Base-by-base conservation (phyloP, 2,113 vertebrate genomes). In the Hymenochirus boettgeri region DNA sequence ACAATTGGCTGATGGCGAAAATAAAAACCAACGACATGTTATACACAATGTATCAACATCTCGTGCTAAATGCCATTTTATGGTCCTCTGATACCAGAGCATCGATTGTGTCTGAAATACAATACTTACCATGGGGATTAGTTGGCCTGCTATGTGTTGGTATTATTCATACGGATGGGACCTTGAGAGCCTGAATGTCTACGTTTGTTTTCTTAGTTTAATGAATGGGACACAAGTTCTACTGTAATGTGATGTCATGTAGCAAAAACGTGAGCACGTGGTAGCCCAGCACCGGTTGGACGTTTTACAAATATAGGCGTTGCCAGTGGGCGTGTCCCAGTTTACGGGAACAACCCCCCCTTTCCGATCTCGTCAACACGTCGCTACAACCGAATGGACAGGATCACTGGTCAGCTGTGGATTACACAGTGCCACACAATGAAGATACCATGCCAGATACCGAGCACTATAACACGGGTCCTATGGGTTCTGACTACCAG, bases 311-410 rank as follows among this genome's bases (percentile, higher is more conserved):
- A 54, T 21, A 53, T 53, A 69, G 65, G 65, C 65, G 57, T 69
- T 27, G 47, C 47, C 65, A 23, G 17, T 27, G 57, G 65, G 56
- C 47, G 56, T 59, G 11, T 13, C 45, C 57, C 48, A 18, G 53
- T 37, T 48, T 12, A 60, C 56, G 64, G 56, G 64, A 67, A 67
- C 64, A 46, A 67, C 57, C 63, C 47, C 47, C 33, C 33, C 22
- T n/a, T 66, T 4, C 24, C 50, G 60, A 45, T 21, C 17, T 53
- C 65, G 35, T 26, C 55, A 67, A 57, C 29, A 60, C 64, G 6
- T 27, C 46, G 55, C 22, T 39, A 29, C 64, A 15, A 37, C 56
- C 46, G 59, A 47, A n/a, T n/a, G n/a, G n/a, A n/a, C n/a, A n/a
- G n/a, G n/a, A n/a, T n/a, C n/a, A n/a, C n/a, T n/a, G n/a, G n/a